Evolutionary conservation across 2,113 vertebrate genomes (phyloP).

Genomic region (Myotis yumanensis): DNA sequence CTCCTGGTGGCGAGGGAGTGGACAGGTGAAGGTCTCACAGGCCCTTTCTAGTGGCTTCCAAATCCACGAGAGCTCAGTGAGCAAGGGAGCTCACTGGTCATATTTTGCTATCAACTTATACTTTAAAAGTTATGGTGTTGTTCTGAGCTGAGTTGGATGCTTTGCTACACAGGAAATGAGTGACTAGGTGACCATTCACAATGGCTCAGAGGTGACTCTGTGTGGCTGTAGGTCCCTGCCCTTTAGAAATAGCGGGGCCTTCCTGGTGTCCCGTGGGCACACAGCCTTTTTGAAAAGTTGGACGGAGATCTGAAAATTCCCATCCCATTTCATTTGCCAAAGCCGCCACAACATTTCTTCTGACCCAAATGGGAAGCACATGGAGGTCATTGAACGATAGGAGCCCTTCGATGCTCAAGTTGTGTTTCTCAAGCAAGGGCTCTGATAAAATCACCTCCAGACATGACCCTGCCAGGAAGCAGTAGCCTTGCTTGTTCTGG

Average conservation of each 20-base stretch:
- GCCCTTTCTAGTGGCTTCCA: neutral
- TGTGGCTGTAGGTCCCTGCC: neutral
- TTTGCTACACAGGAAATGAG: neutral
- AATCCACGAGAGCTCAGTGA: neutral
- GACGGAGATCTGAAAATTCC: conserved; percentile 64
- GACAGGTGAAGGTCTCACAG: neutral
- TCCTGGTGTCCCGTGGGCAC: conserved; percentile 62
- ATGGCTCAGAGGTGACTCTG: neutral
- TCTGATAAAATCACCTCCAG: conserved; percentile 61
- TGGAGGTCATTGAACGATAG: conserved; percentile 24
- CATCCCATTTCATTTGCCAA: conserved; percentile 57
- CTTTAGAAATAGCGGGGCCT: conserved; percentile 10
- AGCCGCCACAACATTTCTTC: conserved; percentile 57
- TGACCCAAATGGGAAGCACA: conserved; percentile 75
- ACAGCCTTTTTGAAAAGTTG: conserved; percentile 42
- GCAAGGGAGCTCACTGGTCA: neutral
- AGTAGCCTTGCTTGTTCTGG: conserved; percentile 66
- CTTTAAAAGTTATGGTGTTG: neutral
- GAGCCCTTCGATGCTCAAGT: conserved; percentile 54
- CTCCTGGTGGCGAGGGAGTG: neutral
- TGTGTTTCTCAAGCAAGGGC: conserved; percentile 52
- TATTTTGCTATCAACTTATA: neutral
- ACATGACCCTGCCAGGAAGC: conserved; percentile 68
- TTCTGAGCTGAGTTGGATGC: neutral
- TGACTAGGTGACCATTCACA: neutral